Percentiles rank a stretch among this genome's conserved stretches.
These are phyloP conservation scores for Caenorhabditis inopinata DNA, from an alignment of 1,140 invertebrate species.

Conservation along the genomic window DNA sequence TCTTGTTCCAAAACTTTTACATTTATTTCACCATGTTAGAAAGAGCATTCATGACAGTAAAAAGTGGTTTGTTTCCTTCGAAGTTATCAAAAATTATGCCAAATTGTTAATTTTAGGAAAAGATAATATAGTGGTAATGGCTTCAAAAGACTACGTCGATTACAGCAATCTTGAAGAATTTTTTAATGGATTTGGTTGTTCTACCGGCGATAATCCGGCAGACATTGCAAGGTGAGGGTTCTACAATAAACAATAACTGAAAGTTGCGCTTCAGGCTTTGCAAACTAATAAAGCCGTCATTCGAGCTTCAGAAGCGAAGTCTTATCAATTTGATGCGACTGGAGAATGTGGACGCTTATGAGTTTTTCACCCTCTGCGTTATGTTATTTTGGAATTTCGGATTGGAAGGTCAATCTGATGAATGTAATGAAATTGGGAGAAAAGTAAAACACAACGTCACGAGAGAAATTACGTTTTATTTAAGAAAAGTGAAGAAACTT, in stretches of 20 bases:
- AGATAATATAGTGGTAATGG: constrained; percentile 22
- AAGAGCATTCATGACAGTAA: constrained; percentile 18
- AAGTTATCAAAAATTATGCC: neutral
- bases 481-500: constrained; percentile 36
- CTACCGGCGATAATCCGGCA: neutral
- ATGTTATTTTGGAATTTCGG: constrained; percentile 40
- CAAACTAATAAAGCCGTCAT: constrained; percentile 30
- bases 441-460: constrained; percentile 1
- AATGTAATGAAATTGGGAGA: constrained; percentile 25
- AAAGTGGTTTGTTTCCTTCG: neutral
- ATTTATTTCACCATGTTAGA: constrained; percentile 32
- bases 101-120: neutral
- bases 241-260: neutral
- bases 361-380: constrained; percentile 37
- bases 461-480: constrained; percentile 33
- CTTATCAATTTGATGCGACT: constrained; percentile 26
- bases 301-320: constrained; percentile 26
- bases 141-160: constrained; percentile 39
- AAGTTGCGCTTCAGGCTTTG: neutral
- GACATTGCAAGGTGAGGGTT: constrained; percentile 2
- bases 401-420: constrained; percentile 39
- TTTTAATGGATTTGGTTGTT: neutral
- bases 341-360: constrained; percentile 27
- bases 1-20: constrained; percentile 37
- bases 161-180: constrained; percentile 20